Evolutionary conservation across 2,888 invertebrate genomes (phyloP), one percentile per base, ranked within the genome.

Genomic region (Eurytoma californica): DNA sequence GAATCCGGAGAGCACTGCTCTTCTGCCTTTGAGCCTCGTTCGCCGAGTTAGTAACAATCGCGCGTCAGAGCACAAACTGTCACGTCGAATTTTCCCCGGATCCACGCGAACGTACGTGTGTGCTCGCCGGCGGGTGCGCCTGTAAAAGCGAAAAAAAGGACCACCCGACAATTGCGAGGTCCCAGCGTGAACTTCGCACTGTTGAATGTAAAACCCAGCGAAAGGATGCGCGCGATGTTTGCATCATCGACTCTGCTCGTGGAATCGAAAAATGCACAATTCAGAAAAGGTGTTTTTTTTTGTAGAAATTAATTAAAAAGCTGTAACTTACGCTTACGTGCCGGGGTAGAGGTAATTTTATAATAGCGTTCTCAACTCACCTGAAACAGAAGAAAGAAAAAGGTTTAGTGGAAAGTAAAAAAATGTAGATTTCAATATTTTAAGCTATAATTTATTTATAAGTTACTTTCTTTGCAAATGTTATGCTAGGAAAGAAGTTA

Each of bases 351-450:
- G 39, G 39, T 7, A 7, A 58, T 58, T 9, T 20, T 51, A 66
- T 67, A 66, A 28, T n/a, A 53, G 39, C 9, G 20, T 49, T n/a
- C 24, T 72, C 14, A 61, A 69, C 76, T 76, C 63, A 76, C 76
- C 76, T 76, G 69, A 9, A 76, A 76, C 76, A 76, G 1, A 76
- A 61, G 66, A 20, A 63, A 24, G 28, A 68, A 61, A 51, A 68
- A 30, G 7, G 18, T 39, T 72, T 63, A 53, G 9, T 61, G 9
- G 55, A 18, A 63, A 30, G 30, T 51, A 24, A 53, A n/a, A 12
- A n/a, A 16, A 14, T 61, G 2, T 16, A 18, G 9, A 18, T 18
- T 3, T 53, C 16, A 53, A 53, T 2, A 14, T 53, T n/a, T 12
- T 53, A 16, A n/a, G 1, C 16, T 53, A 53, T n/a, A 13, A 14